Percentiles rank a stretch among this genome's conserved stretches.
Evolutionary conservation across 2,888 invertebrate species (phyloP).

Genomic region (Orthosia cruda): DNA sequence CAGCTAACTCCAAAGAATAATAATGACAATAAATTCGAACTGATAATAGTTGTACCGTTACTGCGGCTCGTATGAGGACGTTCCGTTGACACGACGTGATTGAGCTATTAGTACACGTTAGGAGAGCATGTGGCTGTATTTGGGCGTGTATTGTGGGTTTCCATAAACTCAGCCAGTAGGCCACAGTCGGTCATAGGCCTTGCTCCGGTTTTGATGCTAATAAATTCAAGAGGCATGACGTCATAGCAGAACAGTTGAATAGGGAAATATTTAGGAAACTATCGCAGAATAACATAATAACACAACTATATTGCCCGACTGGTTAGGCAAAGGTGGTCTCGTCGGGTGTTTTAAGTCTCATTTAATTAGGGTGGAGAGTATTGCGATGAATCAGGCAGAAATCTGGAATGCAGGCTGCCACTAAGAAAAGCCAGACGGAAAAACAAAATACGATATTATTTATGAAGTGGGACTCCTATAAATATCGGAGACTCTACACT

Average conservation of each 20-base stretch:
- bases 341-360: too few relatives aligned
- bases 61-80: background rate
- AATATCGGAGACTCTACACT: too few relatives aligned
- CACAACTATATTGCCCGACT: too few relatives aligned
- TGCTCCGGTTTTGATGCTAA: constrained; percentile 40
- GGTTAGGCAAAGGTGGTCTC: too few relatives aligned
- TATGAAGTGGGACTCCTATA: too few relatives aligned
- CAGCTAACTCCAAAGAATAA: background rate
- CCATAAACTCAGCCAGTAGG: constrained; percentile 43
- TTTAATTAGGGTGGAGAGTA: too few relatives aligned
- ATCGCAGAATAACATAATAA: too few relatives aligned
- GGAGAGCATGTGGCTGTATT: constrained; percentile 22
- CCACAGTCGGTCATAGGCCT: constrained; percentile 45
- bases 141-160: constrained; percentile 35
- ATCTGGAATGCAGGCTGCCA: background rate
- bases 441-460: background rate
- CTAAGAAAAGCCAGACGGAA: background rate
- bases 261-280: too few relatives aligned
- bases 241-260: constrained; percentile 11
- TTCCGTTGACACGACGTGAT: constrained; percentile 38
- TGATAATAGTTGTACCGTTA: constrained; percentile 36
- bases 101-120: constrained; percentile 37
- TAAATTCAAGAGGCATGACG: constrained; percentile 12
- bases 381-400: background rate
- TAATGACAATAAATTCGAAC: background rate